A percentile compares a stretch with the other conserved stretches of the same genome.
phyloP scores from a whole-genome alignment of 2,888 invertebrate genomes.

The Leucozona laternaria region DNA sequence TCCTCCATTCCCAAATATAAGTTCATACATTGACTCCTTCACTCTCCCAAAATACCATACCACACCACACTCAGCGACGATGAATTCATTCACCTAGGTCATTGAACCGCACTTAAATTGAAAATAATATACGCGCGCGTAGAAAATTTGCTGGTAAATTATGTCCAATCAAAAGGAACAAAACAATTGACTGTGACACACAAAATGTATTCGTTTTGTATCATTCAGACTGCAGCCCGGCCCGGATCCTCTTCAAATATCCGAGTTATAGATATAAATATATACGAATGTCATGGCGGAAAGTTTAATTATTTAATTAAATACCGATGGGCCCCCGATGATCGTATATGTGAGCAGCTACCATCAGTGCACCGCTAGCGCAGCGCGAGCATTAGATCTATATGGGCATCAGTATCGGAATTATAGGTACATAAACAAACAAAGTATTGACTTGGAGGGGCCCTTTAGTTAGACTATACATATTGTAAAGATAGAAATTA shows the following conservation, averaged over 20 bases:
- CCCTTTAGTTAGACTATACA: neutral
- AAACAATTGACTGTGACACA: slow-evolving; percentile 75
- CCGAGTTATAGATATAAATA: no score
- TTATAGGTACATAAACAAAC: neutral
- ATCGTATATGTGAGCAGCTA: neutral
- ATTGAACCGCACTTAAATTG: slow-evolving; percentile 64
- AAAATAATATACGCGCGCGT: slow-evolving; percentile 35
- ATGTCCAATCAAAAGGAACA: slow-evolving; percentile 75
- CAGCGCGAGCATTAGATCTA: neutral
- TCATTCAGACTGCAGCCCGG: slow-evolving; percentile 11
- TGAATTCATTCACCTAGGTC: slow-evolving; percentile 68
- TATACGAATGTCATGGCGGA: slow-evolving; percentile 71
- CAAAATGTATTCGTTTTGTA: slow-evolving; percentile 41
- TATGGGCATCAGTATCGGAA: slow-evolving; percentile 3
- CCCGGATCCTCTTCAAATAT: slow-evolving; percentile 70
- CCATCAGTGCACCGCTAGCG: no score
- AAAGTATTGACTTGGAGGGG: neutral
- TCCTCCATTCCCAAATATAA: neutral
- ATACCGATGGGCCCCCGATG: slow-evolving; percentile 66
- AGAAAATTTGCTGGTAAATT: slow-evolving; percentile 68
- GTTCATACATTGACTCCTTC: slow-evolving; percentile 61
- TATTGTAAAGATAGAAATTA: no score
- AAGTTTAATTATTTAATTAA: slow-evolving; percentile 75
- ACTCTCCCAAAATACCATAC: slow-evolving; percentile 57
- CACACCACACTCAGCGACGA: slow-evolving; percentile 28